A percentile compares a stretch with the other conserved stretches of the same genome.
phyloP scores from a whole-genome alignment of 2,888 invertebrate genomes.

The Mactromeris polynyma region DNA sequence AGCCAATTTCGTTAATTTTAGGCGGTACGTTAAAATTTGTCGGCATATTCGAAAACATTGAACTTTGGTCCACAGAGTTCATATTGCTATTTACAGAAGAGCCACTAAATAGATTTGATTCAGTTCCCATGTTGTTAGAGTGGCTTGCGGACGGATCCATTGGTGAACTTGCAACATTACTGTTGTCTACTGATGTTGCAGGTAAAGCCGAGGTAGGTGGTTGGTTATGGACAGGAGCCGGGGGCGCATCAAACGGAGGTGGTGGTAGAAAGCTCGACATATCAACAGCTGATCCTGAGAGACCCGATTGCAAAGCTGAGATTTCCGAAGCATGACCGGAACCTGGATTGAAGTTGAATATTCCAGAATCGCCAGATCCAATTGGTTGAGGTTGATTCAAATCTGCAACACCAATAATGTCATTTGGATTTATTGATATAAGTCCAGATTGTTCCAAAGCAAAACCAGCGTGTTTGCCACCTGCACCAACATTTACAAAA shows the following conservation, averaged over 20 bases:
- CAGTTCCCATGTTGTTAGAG: neutral
- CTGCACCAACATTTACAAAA: neutral
- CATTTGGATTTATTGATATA: constrained; percentile 22
- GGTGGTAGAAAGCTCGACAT: constrained; percentile 55
- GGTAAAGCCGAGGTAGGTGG: neutral
- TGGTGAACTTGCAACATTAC: neutral
- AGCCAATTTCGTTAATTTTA: neutral
- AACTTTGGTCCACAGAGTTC: neutral
- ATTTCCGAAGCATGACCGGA: constrained; percentile 50
- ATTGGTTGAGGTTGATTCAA: constrained; percentile 17
- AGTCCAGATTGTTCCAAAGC: constrained; percentile 10
- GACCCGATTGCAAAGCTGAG: constrained; percentile 42
- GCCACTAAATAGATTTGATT: too few species aligned
- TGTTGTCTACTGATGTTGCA: neutral
- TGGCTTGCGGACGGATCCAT: neutral
- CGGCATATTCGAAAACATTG: neutral
- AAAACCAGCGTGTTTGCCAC: neutral
- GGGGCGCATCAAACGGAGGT: constrained; percentile 19
- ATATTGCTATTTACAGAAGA: too few species aligned
- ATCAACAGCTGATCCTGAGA: constrained; percentile 48
- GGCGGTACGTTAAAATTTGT: neutral
- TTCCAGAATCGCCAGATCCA: constrained; percentile 3
- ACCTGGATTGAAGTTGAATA: constrained; percentile 55
- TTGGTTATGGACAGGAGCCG: neutral
- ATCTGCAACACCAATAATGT: constrained; percentile 50